Evolutionary conservation across 2,888 invertebrate genomes (phyloP).

Genomic region (Eumacrocentrus americanus): DNA sequence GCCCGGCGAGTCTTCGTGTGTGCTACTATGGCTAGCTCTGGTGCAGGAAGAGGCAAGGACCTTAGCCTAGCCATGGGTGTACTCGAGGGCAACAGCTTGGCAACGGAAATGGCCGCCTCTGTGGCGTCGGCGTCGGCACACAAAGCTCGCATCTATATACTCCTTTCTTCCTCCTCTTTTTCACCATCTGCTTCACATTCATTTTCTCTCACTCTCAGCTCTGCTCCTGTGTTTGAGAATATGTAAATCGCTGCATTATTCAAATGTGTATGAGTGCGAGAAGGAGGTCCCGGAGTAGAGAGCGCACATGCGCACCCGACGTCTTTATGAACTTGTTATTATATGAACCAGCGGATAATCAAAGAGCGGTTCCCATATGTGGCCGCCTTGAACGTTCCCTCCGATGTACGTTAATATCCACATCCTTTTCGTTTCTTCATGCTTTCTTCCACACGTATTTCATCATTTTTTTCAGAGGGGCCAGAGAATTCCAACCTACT

Average conservation of each 20-base stretch:
- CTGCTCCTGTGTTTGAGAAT: constrained; percentile 35
- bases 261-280: constrained; percentile 40
- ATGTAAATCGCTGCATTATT: constrained; percentile 53
- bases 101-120: constrained; percentile 32
- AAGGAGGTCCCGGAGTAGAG: constrained; percentile 19
- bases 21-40: neutral
- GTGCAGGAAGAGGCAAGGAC: constrained; percentile 7
- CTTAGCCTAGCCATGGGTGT: constrained; percentile 8
- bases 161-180: neutral
- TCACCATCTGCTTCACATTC: constrained; percentile 11
- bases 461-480: constrained; percentile 12
- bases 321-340: constrained; percentile 60
- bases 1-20: neutral
- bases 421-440: too few relatives aligned
- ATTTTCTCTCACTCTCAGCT: constrained; percentile 9
- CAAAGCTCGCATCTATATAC: constrained; percentile 8
- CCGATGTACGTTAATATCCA: neutral
- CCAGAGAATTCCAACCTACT: too few relatives aligned
- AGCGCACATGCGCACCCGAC: constrained; percentile 44
- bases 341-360: constrained; percentile 56
- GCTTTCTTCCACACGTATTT: constrained; percentile 16
- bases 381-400: constrained; percentile 29
- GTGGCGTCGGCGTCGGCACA: constrained; percentile 24
- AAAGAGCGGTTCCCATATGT: constrained; percentile 53
- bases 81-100: constrained; percentile 14